Evolutionary conservation across 2,888 invertebrate genomes (phyloP).

Genomic region (Fissipunctia ypsillon): DNA sequence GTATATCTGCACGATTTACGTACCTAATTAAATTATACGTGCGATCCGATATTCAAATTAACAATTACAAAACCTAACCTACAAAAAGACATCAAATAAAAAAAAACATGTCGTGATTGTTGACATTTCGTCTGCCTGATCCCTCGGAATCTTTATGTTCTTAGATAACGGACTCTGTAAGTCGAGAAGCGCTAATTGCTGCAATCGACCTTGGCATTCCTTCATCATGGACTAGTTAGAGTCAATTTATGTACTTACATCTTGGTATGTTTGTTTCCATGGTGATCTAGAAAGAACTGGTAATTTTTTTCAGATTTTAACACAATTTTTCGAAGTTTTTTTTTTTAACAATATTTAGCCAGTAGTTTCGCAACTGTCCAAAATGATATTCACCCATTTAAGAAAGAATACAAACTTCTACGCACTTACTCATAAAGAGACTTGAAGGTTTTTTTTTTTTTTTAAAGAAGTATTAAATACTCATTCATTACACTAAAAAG

Average conservation of each 20-base stretch:
- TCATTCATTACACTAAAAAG: background rate
- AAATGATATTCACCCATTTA: background rate
- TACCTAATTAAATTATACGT: background rate
- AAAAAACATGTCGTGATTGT: constrained; percentile 21
- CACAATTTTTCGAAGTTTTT: background rate
- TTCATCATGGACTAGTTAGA: constrained; percentile 54
- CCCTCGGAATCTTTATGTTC: constrained; percentile 22
- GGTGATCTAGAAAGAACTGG: constrained; percentile 20
- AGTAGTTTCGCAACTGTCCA: background rate
- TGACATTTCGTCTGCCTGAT: constrained; percentile 25
- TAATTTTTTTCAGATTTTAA: background rate
- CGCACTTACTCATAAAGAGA: background rate
- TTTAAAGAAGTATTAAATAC: background rate
- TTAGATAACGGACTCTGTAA: constrained; percentile 44
- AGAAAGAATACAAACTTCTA: background rate
- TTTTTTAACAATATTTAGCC: background rate
- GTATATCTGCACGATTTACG: background rate
- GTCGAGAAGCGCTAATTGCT: constrained; percentile 47
- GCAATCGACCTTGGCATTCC: constrained; percentile 64
- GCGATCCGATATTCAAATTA: background rate
- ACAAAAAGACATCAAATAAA: background rate
- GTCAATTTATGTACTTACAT: constrained; percentile 54
- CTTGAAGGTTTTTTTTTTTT: background rate
- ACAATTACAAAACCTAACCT: background rate
- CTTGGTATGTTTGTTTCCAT: constrained; percentile 45